Conservation (phyloP, 1,140 invertebrate genomes). For the Nymphalis io region DNA sequence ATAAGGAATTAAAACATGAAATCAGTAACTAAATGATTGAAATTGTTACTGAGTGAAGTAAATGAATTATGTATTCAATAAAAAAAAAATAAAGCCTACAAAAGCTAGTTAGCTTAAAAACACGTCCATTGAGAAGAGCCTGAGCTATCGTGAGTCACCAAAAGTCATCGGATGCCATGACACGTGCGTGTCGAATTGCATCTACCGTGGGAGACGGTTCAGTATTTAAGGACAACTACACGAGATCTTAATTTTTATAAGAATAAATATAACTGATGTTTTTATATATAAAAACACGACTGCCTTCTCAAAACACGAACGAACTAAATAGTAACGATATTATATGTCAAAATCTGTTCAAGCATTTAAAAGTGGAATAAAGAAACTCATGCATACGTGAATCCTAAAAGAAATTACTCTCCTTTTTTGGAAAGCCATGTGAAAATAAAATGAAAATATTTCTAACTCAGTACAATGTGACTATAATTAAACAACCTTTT, state of each 20-base stretch:
- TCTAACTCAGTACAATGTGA: not conserved
- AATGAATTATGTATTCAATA: not conserved
- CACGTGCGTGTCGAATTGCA: constrained; percentile 74
- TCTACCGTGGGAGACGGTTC: constrained; percentile 69
- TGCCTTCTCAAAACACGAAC: no score
- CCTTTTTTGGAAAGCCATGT: no score
- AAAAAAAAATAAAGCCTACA: constrained; percentile 28
- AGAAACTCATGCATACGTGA: no score
- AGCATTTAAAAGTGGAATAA: no score
- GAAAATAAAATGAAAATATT: not conserved
- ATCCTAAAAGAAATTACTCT: no score
- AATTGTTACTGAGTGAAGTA: not conserved
- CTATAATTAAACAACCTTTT: not conserved
- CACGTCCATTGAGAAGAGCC: constrained; percentile 62
- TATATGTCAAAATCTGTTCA: no score
- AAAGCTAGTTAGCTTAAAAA: constrained; percentile 62
- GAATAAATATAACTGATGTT: no score
- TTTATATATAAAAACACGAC: no score
- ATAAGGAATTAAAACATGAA: no score
- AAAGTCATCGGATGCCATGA: constrained; percentile 66
- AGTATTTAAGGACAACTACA: constrained; percentile 19
- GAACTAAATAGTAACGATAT: no score
- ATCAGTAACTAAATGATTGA: not conserved
- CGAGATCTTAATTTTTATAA: constrained; percentile 1
- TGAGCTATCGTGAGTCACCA: constrained; percentile 55